Base-by-base conservation (phyloP, 2,113 vertebrate genomes). In the Notiomystis cincta region DNA sequence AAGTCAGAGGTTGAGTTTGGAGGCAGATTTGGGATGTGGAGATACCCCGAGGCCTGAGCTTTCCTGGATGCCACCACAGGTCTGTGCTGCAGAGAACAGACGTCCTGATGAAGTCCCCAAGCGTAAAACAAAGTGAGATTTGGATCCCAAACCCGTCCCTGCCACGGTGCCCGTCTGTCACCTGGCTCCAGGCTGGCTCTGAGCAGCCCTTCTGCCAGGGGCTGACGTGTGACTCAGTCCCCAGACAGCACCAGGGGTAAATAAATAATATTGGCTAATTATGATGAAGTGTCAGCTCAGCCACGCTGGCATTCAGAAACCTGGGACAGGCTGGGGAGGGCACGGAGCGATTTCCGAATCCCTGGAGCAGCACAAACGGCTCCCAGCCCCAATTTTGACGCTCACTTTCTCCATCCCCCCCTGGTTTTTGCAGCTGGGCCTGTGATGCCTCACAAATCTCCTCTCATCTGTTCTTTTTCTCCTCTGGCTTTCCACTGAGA, bases 271-370 rank as follows among this genome's bases (percentile, higher is more conserved):
- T 1, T 7, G 42, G 61, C 66, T 57, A 33, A 75, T 78, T 47
- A 11, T 0, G 18, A 17, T 1, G 3, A 19, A 54, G 40, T 2
- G 42, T 62, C 48, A 33, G 28, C 53, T 38, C 33, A 31, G 45
- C 73, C 23, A 0, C 0, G 15, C 37, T 2, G 44, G 48, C 7
- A 2, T 23, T 69, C 50, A 33, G 40, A 42, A 47, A 33, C 4
- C 56, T 1, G 21, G 33, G 51, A 56, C 50, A 35, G 60, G 31
- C 4, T 51, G 64, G 20, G 9, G 28, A 42, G 53, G 66, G 27
- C 61, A 15, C 0, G 35, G 51, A 45, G 57, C 0, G 3, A 71
- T 12, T 51, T 38, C 56, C 2, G 10, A 31, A 20, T 4, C 21
- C 54, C 58, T 2, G 0, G 11, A 12, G 48, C 31, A 27, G 35